These are phyloP conservation scores for Ageneiosus marmoratus DNA, from an alignment of 2,113 vertebrate genomes.

Conservation along the genomic window DNA sequence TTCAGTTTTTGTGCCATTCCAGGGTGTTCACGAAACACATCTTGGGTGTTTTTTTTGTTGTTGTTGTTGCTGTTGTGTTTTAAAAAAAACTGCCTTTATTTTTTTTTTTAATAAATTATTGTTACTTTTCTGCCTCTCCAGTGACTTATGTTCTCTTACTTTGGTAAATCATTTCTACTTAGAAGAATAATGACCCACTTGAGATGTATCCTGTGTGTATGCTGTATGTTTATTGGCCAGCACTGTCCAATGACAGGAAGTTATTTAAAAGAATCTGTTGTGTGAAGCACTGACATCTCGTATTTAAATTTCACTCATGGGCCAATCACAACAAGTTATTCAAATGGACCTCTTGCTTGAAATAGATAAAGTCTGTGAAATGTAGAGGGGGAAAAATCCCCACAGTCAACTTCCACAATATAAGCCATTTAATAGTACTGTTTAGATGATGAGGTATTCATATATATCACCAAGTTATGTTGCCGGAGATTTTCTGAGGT, in stretches of 20 bases:
- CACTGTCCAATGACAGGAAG: neutral
- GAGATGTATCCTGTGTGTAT: neutral
- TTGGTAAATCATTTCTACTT: constrained; percentile 3
- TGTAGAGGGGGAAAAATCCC: neutral
- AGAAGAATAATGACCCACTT: neutral
- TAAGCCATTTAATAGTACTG: neutral
- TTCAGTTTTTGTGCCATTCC: neutral
- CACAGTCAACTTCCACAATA: neutral
- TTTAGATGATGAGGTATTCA: neutral
- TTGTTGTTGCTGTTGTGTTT: no score
- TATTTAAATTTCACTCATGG: neutral
- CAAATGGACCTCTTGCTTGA: neutral
- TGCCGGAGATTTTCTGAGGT: neutral
- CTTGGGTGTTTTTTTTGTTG: neutral
- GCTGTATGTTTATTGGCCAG: neutral
- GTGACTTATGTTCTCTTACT: neutral
- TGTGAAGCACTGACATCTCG: neutral
- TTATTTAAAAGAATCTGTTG: neutral
- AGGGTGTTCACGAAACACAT: neutral
- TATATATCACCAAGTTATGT: neutral
- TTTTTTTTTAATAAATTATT: neutral
- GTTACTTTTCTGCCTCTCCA: neutral
- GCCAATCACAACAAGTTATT: neutral
- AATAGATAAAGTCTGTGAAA: neutral
- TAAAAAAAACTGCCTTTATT: neutral